These are phyloP conservation scores for Brachymystax lenok DNA, from an alignment of 2,797 vertebrate species.

Conservation along the genomic window DNA sequence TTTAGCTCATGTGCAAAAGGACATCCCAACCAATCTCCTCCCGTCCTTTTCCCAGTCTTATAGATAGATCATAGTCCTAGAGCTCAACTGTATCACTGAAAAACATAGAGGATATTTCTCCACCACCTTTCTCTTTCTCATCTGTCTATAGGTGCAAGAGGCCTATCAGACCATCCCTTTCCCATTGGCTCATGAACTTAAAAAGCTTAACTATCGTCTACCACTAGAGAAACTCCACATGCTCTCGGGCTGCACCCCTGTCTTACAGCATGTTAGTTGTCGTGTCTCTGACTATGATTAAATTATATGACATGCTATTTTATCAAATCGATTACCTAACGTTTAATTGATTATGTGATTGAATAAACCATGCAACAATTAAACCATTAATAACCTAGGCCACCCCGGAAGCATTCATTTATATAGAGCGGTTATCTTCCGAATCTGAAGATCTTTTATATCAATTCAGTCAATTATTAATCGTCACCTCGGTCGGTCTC, in stretches of 20 bases:
- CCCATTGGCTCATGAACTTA: not conserved
- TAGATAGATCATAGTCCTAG: not conserved
- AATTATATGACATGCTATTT: too few species aligned
- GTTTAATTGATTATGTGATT: too few species aligned
- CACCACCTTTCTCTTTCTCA: conserved; percentile 30
- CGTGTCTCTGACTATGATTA: too few species aligned
- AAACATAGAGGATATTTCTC: not conserved
- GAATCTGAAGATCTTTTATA: too few species aligned
- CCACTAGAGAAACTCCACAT: not conserved
- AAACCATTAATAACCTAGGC: too few species aligned
- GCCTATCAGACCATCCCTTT: not conserved
- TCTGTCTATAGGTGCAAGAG: conserved; percentile 53
- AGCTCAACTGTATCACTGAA: not conserved
- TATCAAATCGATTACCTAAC: too few species aligned
- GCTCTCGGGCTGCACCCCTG: not conserved
- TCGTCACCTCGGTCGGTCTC: too few species aligned
- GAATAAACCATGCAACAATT: too few species aligned
- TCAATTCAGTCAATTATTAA: too few species aligned
- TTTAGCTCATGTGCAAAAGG: not conserved
- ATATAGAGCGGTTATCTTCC: too few species aligned
- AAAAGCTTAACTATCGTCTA: not conserved
- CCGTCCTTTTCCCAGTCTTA: not conserved
- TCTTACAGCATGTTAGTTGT: not conserved
- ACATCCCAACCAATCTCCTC: too few species aligned
- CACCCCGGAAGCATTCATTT: too few species aligned